Percentiles rank a stretch among this genome's conserved stretches.
Evolutionary conservation across 2,888 invertebrate species (phyloP).

Genomic region (Acanthosepion pharaonis): DNA sequence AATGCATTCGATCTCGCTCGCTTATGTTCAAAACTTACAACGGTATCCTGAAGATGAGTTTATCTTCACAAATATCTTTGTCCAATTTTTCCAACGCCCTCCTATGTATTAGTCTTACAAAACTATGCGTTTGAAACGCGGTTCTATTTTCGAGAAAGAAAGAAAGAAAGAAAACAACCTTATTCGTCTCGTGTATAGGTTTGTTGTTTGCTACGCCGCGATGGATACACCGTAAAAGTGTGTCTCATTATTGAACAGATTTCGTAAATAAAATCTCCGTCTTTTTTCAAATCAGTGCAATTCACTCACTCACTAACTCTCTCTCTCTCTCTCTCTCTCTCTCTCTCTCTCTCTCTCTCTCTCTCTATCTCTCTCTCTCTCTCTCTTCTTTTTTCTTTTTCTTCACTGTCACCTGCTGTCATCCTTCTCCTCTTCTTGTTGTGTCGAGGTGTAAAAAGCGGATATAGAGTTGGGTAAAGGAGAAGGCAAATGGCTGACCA

Average conservation of each 20-base stretch:
- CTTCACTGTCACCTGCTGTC: background rate
- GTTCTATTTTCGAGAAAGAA: too few relatives aligned
- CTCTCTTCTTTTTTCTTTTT: background rate
- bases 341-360: background rate
- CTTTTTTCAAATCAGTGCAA: conserved; percentile 7
- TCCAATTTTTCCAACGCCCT: too few relatives aligned
- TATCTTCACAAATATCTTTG: too few relatives aligned
- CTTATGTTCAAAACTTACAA: too few relatives aligned
- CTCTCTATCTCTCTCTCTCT: background rate
- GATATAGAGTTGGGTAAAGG: background rate
- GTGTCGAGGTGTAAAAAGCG: background rate
- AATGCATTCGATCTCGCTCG: too few relatives aligned
- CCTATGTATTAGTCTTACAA: too few relatives aligned
- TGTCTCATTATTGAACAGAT: background rate
- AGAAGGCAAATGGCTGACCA: conserved; percentile 10
- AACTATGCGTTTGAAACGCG: too few relatives aligned
- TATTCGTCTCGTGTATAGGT: too few relatives aligned
- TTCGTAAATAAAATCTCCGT: background rate
- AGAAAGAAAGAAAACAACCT: too few relatives aligned
- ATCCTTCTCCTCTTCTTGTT: background rate
- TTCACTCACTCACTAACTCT: background rate
- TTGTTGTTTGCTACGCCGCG: too few relatives aligned
- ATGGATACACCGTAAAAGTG: background rate
- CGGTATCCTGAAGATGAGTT: too few relatives aligned
- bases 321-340: background rate